phyloP scores from a whole-genome alignment of 2,113 vertebrate species.

The Lucifuga dentata region DNA sequence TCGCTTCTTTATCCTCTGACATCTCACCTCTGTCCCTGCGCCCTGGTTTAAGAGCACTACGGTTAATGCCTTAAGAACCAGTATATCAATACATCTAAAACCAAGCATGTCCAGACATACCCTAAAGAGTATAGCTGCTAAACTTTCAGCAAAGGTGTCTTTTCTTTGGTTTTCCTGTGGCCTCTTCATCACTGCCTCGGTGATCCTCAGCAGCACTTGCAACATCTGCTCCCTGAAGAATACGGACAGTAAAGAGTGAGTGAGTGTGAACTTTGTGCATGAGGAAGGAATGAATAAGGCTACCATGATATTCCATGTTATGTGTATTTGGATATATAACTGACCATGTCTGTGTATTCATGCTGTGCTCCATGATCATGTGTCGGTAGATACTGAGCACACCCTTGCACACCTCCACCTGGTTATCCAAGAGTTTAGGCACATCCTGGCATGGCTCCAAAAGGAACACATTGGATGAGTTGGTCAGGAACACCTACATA shows the following conservation, averaged over 20 bases:
- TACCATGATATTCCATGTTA: too few species aligned
- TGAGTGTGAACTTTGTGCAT: background rate
- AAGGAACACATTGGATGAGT: conserved; percentile 95
- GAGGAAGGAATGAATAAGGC: background rate
- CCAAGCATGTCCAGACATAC: conserved; percentile 78
- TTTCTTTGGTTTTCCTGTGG: conserved; percentile 91
- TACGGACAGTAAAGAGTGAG: conserved; percentile 5
- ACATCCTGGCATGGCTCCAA: conserved; percentile 95
- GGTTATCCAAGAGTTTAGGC: conserved; percentile 92
- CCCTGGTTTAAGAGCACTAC: too few species aligned
- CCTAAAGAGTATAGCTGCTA: conserved; percentile 93
- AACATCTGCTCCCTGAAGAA: conserved; percentile 94
- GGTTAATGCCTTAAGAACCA: too few species aligned
- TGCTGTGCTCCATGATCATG: conserved; percentile 97
- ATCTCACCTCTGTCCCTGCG: too few species aligned
- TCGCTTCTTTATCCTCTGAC: background rate
- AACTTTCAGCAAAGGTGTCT: conserved; percentile 91
- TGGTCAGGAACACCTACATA: conserved; percentile 95
- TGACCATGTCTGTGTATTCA: conserved; percentile 95
- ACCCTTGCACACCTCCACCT: conserved; percentile 95
- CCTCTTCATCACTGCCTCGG: conserved; percentile 96
- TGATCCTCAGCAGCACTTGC: conserved; percentile 95
- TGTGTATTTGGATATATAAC: conserved; percentile 13
- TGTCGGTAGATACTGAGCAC: conserved; percentile 94
- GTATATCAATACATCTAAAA: conserved; percentile 1